phyloP scores from a whole-genome alignment of 2,797 vertebrate species.

The Diglossa cyanea region DNA sequence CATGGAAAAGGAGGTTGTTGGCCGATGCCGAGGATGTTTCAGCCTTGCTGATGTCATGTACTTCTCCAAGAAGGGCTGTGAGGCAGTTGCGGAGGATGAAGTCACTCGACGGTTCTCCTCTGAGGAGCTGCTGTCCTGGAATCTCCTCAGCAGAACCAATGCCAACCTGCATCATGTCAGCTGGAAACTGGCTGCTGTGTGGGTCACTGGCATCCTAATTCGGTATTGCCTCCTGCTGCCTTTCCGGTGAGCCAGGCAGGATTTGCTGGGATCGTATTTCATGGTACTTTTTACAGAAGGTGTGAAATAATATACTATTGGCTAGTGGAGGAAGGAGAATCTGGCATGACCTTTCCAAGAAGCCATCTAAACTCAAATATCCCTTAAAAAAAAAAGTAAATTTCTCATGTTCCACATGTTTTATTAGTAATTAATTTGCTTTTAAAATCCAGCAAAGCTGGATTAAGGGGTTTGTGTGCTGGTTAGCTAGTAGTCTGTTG shows the following conservation, averaged over 20 bases:
- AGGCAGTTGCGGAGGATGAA: conserved; percentile 89
- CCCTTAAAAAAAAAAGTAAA: neutral
- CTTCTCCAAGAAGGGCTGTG: conserved; percentile 88
- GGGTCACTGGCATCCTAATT: conserved; percentile 84
- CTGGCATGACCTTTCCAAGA: neutral
- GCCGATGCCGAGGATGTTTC: conserved; percentile 74
- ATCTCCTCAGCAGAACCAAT: conserved; percentile 92
- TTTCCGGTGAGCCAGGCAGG: conserved; percentile 77
- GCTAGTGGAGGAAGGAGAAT: neutral
- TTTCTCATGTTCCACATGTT: neutral
- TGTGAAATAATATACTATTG: neutral
- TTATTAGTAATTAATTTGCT: neutral
- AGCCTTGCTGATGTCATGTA: conserved; percentile 84
- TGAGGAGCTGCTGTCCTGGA: conserved; percentile 91
- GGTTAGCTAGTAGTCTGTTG: neutral
- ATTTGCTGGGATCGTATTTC: neutral
- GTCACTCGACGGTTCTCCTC: conserved; percentile 90
- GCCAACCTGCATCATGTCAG: conserved; percentile 86
- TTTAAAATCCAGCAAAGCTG: neutral
- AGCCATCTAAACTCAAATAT: neutral
- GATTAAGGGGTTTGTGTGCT: neutral
- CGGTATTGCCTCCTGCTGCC: conserved; percentile 87
- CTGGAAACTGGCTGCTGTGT: conserved; percentile 82
- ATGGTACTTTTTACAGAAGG: neutral
- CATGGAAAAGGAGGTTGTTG: conserved; percentile 86